Evolutionary conservation across 2,888 invertebrate genomes (phyloP), one percentile per base, ranked within the genome.

Genomic region (Philereme vetulata): DNA sequence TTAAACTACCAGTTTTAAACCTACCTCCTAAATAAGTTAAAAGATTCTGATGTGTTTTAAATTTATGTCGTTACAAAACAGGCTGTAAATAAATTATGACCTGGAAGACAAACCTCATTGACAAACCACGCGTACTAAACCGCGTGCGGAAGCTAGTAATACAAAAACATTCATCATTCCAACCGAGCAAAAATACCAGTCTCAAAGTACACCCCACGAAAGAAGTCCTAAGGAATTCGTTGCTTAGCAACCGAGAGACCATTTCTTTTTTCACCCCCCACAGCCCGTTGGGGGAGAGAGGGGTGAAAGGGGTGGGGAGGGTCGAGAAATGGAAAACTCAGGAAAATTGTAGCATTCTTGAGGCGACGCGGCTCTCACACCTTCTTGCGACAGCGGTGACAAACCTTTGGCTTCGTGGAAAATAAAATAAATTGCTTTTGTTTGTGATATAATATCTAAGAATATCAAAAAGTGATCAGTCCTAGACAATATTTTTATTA

Each of bases 341-440:
- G 88, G 91, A 92, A 92, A 92, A 92, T 90, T 92, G 92, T 92
- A 92, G 92, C 92, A 92, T 92, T 92, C 92, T 91, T 92, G 91
- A 92, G 92, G 92, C 90, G 88, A 89, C 88, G 88, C 87, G 84
- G 82, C 81, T 85, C 91, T 90, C 89, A 88, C 91, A 91, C 91
- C 92, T 91, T 91, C 91, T 90, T 88, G 77, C 67, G 73, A 44
- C 70, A 74, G 88, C 72, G 71, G 76, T 74, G 42, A 49, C 1
- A 52, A 86, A 87, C 86, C 64, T 77, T 85, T 77, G 75, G 77
- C n/a, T 44, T 43, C 3, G n/a, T 2, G 21, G 21, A 21, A 21
- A 21, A n/a, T n/a, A n/a, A n/a, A n/a, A n/a, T n/a, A n/a, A n/a
- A n/a, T n/a, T n/a, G n/a, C n/a, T n/a, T n/a, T n/a, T n/a, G n/a